Evolutionary conservation across 2,888 invertebrate genomes (phyloP), one percentile per base, ranked within the genome.

Genomic region (Philhelius pedissequus): DNA sequence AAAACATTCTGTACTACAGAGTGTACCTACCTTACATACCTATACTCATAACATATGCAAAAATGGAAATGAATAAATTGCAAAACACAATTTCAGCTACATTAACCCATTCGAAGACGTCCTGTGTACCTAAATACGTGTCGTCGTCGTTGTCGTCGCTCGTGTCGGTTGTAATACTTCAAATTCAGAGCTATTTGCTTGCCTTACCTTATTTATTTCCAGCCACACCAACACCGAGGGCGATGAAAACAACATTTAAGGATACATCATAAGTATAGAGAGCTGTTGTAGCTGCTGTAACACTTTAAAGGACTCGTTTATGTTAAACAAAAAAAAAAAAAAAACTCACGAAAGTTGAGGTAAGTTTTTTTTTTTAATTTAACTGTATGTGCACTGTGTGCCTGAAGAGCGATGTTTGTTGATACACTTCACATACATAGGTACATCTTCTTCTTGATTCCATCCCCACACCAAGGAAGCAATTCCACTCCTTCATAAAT

Each of bases 181-280:
- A 60, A 48, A 22, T 22, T 48, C 48, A 56, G 56, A 20, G 60
- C 48, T 48, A 58, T 35, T 48, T 48, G 11, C 30, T 18, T 7
- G 35, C 64, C 18, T 54, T 54, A 25, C 38, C 50, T 35, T 62
- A 18, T 50, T 35, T 62, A 18, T 50, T 20, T 27, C 45, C 20
- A 70, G 15, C 48, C 30, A 52, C 48, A n/a, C 20, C 48, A 45
- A 22, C 58, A 52, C 52, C 22, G 45, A 32, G 30, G 54, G 66
- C 64, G 71, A 66, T 35, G 62, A 82, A 83, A 79, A 70, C 64
- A 83, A 74, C 83, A 74, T 74, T 83, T 52, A 74, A 74, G 83
- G 74, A 79, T 70, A 79, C 83, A 83, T 79, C 83, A 79, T 79
- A 48, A 64, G 48, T 22, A 48, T 60, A 32, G 22, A 22, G n/a